A percentile compares a stretch with the other conserved stretches of the same genome.
Evolutionary conservation across 92 coral and sea anemone genomes (phyloP).

Genomic region (Porites divaricata): DNA sequence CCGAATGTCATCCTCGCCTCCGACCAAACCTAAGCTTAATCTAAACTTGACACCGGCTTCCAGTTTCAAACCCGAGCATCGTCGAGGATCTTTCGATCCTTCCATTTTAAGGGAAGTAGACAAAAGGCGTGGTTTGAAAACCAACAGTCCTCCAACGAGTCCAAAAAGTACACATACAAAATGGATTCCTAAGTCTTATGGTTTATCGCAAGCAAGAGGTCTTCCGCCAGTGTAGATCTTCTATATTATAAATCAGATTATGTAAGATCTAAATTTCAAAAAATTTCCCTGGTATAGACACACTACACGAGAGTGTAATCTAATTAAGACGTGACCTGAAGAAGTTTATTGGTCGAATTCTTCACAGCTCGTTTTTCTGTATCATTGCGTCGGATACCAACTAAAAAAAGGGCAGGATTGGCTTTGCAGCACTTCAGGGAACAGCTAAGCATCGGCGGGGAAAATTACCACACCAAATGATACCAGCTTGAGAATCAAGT

Average conservation of each 20-base stretch:
- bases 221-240: slow-evolving; percentile 62
- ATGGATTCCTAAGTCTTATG: slow-evolving; percentile 81
- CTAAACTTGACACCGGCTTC: slow-evolving; percentile 51
- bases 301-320: no score
- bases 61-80: slow-evolving; percentile 71
- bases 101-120: slow-evolving; percentile 59
- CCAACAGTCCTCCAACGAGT: slow-evolving; percentile 25
- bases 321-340: no score
- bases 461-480: no score
- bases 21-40: slow-evolving; percentile 43
- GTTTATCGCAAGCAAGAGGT: slow-evolving; percentile 48
- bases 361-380: no score
- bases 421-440: no score
- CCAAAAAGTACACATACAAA: slow-evolving; percentile 65
- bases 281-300: no score
- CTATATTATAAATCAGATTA: no score
- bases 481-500: no score
- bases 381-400: no score
- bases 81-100: slow-evolving; percentile 86
- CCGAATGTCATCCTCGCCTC: slow-evolving; percentile 62
- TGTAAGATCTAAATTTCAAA: not conserved
- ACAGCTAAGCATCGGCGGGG: no score
- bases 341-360: no score
- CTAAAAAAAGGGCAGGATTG: no score
- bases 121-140: slow-evolving; percentile 48